phyloP scores from a whole-genome alignment of 2,113 vertebrate genomes.

The Leptobrachium leishanense region DNA sequence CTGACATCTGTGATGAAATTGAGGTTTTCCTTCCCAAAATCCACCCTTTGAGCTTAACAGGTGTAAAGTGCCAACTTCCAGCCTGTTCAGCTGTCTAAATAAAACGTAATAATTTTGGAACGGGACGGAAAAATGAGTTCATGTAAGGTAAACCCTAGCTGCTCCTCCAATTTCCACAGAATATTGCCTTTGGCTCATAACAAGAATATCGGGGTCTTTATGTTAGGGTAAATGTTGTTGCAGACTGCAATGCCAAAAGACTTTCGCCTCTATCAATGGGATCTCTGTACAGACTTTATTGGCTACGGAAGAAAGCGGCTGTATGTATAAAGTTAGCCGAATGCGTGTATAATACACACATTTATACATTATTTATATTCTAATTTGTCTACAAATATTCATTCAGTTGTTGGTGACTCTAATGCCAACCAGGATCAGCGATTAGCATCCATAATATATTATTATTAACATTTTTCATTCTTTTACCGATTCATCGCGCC shows the following conservation, averaged over 20 bases:
- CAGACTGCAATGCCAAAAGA: constrained; percentile 25
- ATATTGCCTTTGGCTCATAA: constrained; percentile 34
- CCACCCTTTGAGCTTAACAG: constrained; percentile 46
- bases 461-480: no score
- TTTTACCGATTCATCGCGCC: no score
- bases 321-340: background rate
- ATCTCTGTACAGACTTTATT: constrained; percentile 3
- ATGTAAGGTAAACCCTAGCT: constrained; percentile 41
- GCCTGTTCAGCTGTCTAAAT: constrained; percentile 49
- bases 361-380: no score
- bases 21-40: constrained; percentile 48
- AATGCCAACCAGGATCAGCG: no score
- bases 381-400: no score
- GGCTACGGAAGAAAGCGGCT: background rate
- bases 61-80: constrained; percentile 50
- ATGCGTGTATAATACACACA: no score
- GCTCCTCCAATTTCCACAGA: constrained; percentile 29
- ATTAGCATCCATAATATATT: no score
- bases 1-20: constrained; percentile 44
- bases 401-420: no score
- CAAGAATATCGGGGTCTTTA: constrained; percentile 29
- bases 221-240: constrained; percentile 32
- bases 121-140: constrained; percentile 40
- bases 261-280: constrained; percentile 24
- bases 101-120: constrained; percentile 42